Evolutionary conservation across 2,113 vertebrate genomes (phyloP), one percentile per base, ranked within the genome.

Genomic region (Danionella cerebrum): DNA sequence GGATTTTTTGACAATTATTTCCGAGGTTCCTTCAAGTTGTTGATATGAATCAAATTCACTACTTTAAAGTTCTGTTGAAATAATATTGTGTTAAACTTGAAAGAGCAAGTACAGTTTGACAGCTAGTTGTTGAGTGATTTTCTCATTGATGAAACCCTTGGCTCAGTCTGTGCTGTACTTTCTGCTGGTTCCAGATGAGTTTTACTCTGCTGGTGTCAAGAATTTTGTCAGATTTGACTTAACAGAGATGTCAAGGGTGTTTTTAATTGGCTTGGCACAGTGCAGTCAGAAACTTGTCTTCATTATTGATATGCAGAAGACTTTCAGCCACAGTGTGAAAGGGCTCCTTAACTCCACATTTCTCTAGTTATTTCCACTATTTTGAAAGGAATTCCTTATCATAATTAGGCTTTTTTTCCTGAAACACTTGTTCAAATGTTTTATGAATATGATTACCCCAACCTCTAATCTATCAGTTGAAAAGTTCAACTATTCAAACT

Each of bases 261-360:
- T 29, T 10, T 44, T 44, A 60, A 60, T 44, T 60, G 57, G 39
- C 57, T 44, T 60, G 39, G 39, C 57, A 31, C 16, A 13, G 57
- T 45, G 39, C 39, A 3, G 4, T 31, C 38, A 60, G 38, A 21
- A 12, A 7, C 57, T 19, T 29, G 24, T 12, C 57, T 8, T 29
- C 16, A 19, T 42, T 19, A 59, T 42, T 13, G 10, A 59, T 59
- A 29, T 59, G 25, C 22, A 2, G n/a, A 12, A 18, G 38, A 44
- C 4, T 44, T n/a, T 42, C 38, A 29, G 14, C 21, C 2, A 25
- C 36, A 42, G n/a, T 0, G 16, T 44, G 39, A 19, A 44, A 4
- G 27, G 18, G 7, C 10, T 7, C 55, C 14, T 19, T 12, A 14
- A 13, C 16, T 19, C 14, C 39, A 13, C 6, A 3, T 31, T 44